Base-by-base conservation (phyloP, 2,797 vertebrate genomes). In the Choloepus didactylus region DNA sequence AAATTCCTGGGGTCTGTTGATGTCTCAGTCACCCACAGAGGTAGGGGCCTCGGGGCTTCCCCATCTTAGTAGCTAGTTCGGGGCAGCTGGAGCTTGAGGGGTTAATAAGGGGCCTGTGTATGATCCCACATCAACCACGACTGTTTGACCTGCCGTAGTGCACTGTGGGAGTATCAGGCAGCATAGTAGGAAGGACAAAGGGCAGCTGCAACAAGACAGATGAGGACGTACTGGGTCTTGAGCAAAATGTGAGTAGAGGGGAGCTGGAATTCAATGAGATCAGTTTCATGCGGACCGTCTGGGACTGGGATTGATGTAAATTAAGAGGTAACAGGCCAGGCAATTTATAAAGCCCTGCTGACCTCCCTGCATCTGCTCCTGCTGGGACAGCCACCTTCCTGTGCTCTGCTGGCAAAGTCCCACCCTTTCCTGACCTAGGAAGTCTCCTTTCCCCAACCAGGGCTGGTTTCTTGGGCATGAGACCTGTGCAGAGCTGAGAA, bases 11-110 rank as follows among this genome's bases (percentile, higher is more conserved):
- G 1, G 3, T 62, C 91, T 95, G 91, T 6, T 90, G 76, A 89
- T 87, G n/a, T 64, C 18, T 0, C 94, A 85, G 93, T 95, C 87
- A 93, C 93, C 38, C n/a, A 9, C 38, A 94, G 75, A 95, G 46
- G 3, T 12, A 23, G 31, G 77, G 79, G 75, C 35, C 54, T 41
- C 56, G 10, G 95, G 25, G 64, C 88, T 89, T 93, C 75, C 67
- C 8, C 8, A 4, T 38, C 19, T 66, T 92, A 87, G 75, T 14
- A 62, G 85, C 66, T 92, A 10, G 75, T 49, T 35, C 9, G 35
- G 64, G 5, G 0, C 18, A 14, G 12, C n/a, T 8, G 16, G 31
- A 66, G 88, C 70, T 73, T 51, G 49, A 44, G 69, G 64, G 11
- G 12, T 2, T 9, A 66, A 35, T 8, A 66, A 31, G 59, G 87